Evolutionary conservation across 2,113 vertebrate species (phyloP).

Genomic region (Chitala chitala): DNA sequence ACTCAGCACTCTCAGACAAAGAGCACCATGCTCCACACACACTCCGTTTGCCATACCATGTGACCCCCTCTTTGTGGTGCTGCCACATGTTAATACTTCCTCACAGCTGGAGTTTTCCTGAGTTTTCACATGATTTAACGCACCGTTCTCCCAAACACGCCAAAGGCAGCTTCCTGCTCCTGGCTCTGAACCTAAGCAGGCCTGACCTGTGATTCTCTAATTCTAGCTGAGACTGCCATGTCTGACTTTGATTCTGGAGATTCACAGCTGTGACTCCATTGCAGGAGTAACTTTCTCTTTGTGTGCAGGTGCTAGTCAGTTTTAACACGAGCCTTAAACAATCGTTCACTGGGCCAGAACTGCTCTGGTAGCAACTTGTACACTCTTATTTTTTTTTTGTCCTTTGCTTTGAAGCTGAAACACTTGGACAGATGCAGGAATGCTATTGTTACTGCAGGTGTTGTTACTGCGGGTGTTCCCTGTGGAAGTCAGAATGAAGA

Average conservation of each 20-base stretch:
- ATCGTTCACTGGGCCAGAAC: neutral
- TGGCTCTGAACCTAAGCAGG: neutral
- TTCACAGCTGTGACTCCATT: neutral
- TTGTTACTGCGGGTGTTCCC: neutral
- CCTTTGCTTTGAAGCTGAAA: neutral
- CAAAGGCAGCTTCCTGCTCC: neutral
- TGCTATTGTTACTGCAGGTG: neutral
- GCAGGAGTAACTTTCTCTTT: neutral
- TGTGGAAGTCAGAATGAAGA: neutral
- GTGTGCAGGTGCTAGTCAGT: neutral
- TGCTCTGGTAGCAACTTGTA: neutral
- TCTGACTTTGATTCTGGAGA: neutral
- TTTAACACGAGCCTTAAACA: neutral
- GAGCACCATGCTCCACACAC: neutral
- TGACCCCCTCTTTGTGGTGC: neutral
- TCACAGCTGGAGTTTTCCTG: neutral
- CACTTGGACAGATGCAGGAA: neutral
- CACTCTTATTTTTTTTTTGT: slow-evolving; percentile 1
- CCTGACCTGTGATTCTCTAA: neutral
- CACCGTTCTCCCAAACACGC: neutral
- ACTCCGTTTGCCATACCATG: neutral
- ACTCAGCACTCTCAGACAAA: neutral
- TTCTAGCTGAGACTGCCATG: neutral
- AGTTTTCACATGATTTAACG: slow-evolving; percentile 5
- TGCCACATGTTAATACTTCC: slow-evolving; percentile 7